A percentile compares a stretch with the other conserved stretches of the same genome.
These are phyloP conservation scores for Eremophila alpestris DNA, from an alignment of 2,797 vertebrate species.

Conservation along the genomic window DNA sequence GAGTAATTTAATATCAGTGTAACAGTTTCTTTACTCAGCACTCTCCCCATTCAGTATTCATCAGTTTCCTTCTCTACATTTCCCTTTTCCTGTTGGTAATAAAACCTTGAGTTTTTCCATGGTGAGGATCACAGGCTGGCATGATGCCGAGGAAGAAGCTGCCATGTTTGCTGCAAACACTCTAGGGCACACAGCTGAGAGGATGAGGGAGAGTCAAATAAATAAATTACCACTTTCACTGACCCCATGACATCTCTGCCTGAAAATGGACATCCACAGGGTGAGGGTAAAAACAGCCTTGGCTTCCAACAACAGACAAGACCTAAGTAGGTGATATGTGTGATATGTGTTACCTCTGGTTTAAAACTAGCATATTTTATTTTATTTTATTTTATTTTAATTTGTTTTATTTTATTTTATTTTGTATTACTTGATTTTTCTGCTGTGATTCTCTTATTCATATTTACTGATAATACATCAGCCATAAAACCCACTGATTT, in stretches of 20 bases:
- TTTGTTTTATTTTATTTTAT: background rate
- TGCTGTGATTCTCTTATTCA: background rate
- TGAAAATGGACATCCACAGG: background rate
- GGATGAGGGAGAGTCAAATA: background rate
- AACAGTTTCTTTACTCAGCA: background rate
- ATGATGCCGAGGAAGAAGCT: background rate
- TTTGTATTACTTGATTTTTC: background rate
- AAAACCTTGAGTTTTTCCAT: background rate
- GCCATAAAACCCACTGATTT: background rate
- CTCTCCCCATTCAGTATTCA: background rate
- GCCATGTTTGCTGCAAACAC: background rate
- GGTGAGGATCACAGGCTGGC: background rate
- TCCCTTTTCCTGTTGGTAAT: background rate
- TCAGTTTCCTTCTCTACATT: background rate
- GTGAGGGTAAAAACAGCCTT: background rate
- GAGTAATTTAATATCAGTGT: background rate
- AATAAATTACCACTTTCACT: background rate
- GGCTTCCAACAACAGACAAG: background rate
- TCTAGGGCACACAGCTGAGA: background rate
- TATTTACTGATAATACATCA: background rate
- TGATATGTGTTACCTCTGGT: accelerated
- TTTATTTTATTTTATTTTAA: background rate
- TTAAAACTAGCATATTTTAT: background rate
- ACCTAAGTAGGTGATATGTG: background rate
- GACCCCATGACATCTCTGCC: background rate